Evolutionary conservation across 1,140 invertebrate species (phyloP).

Genomic region (Thereuonema tuberculata): DNA sequence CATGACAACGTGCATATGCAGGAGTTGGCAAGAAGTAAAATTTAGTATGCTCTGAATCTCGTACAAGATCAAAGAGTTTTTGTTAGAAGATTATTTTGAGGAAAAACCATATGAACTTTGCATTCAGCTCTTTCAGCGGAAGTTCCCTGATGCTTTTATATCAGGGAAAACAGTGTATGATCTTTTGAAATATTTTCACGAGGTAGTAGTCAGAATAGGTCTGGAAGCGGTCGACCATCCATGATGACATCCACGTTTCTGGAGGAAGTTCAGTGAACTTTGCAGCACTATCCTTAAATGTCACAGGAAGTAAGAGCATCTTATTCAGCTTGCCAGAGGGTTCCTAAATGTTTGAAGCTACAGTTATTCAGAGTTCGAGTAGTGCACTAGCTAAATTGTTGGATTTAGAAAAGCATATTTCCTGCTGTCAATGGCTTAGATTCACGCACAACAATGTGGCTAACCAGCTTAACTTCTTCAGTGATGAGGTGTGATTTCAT

Average conservation of each 20-base stretch:
- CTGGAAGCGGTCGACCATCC: background rate
- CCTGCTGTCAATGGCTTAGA: background rate
- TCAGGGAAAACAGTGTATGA: background rate
- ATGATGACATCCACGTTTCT: background rate
- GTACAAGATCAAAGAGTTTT: background rate
- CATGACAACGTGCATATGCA: background rate
- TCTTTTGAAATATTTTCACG: background rate
- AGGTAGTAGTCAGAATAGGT: background rate
- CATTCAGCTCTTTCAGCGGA: background rate
- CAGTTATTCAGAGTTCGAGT: background rate
- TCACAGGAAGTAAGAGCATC: background rate
- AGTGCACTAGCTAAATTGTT: background rate
- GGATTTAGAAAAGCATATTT: background rate
- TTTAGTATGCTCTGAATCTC: background rate
- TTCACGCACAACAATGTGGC: background rate
- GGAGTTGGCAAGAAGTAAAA: background rate
- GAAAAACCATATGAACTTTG: background rate
- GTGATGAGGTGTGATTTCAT: conserved; percentile 22
- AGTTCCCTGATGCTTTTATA: background rate
- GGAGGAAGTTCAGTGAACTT: background rate
- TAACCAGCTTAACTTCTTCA: conserved; percentile 10
- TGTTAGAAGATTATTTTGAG: background rate
- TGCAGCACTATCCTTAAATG: background rate
- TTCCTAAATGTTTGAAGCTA: background rate
- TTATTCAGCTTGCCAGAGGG: too few species aligned